Evolutionary conservation across 2,888 invertebrate species (phyloP).

Genomic region (Noctua pronuba): DNA sequence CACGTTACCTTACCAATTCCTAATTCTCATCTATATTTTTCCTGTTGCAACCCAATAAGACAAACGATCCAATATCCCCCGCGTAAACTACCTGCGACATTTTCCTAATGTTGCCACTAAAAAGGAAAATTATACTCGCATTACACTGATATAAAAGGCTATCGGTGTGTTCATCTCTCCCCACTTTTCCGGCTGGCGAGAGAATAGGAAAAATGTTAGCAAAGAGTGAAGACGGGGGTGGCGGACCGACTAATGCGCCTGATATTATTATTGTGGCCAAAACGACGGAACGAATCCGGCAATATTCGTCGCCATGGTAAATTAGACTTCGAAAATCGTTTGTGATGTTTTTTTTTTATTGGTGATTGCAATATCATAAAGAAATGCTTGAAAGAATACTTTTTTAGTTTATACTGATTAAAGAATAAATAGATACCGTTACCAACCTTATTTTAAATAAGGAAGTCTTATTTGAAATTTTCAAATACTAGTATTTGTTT

Average conservation of each 20-base stretch:
- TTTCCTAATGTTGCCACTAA: conserved; percentile 69
- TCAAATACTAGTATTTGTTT: background rate
- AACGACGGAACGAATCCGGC: conserved; percentile 79
- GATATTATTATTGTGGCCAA: conserved; percentile 82
- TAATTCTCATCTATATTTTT: conserved; percentile 9
- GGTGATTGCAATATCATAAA: background rate
- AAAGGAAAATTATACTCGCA: conserved; percentile 78
- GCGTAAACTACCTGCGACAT: conserved; percentile 59
- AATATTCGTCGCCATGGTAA: conserved; percentile 72
- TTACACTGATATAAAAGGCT: conserved; percentile 81
- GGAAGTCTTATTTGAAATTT: background rate
- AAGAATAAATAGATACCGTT: background rate
- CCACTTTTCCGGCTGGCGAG: conserved; percentile 78
- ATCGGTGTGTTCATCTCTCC: conserved; percentile 78
- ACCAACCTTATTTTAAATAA: background rate
- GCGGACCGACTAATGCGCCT: conserved; percentile 80
- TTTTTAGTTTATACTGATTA: background rate
- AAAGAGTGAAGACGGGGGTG: conserved; percentile 76
- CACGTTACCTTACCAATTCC: background rate
- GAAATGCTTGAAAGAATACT: background rate
- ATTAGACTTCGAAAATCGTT: conserved; percentile 67
- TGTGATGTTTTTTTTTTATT: conserved; percentile 34
- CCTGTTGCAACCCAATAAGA: conserved; percentile 30
- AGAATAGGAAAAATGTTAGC: conserved; percentile 72
- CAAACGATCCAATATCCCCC: conserved; percentile 43